Evolutionary conservation across 2,797 vertebrate species (phyloP), one percentile per base, ranked within the genome.

Genomic region (Muscicapa comitata): DNA sequence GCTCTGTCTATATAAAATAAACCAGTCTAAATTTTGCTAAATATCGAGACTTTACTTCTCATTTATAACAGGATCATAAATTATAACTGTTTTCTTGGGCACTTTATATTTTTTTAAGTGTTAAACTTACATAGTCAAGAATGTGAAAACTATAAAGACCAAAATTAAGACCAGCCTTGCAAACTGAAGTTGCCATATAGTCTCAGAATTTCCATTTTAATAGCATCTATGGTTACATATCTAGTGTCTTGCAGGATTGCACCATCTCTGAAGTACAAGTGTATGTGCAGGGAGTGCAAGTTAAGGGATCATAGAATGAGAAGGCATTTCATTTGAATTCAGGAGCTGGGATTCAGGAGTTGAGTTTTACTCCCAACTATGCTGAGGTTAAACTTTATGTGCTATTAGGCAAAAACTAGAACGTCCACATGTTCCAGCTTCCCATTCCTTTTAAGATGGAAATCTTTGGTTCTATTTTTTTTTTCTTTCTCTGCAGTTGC

Each of bases 351-450:
- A 26, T 65, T 78, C 28, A 37, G 31, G 21, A 59, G 18, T 4
- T 51, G 21, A 24, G 10, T 63, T 93, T 81, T 86, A 45, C 9
- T 74, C 23, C 23, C 58, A 42, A 1, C 18, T 72, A 2, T 45
- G 9, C n/a, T 66, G 51, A 19, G 28, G 13, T 70, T 78, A 74
- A 70, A 50, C 12, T 38, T 65, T 21, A 4, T 50, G 7, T n/a
- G 29, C 31, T 81, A 1, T 53, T 33, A 48, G 43, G 28, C 55
- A 59, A 50, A 25, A 78, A 16, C 7, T 33, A 53, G 11, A 54
- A 61, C 0, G 0, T 28, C 24, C 9, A 3, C 0, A 0, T 58
- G 86, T 93, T 83, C 45, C 35, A 66, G 5, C 17, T 48, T 85
- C 17, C 9, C 4, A 1, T 81, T 81, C 17, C 26, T 28, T 92